These are phyloP conservation scores for Sylvicola cinctus DNA, from an alignment of 2,888 invertebrate genomes.

Conservation along the genomic window DNA sequence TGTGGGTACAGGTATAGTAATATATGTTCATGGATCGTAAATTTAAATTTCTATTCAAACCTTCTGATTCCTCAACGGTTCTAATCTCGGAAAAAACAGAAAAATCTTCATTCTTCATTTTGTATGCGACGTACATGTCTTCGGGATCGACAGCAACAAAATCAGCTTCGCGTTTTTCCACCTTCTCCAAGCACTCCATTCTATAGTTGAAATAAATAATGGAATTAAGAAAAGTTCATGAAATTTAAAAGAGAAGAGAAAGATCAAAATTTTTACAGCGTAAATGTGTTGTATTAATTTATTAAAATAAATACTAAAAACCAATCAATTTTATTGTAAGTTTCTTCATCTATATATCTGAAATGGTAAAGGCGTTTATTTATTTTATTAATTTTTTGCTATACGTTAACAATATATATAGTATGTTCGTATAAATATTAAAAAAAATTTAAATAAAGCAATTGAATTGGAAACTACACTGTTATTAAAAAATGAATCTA, in stretches of 20 bases:
- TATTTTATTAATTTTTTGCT: no score
- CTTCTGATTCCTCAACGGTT: slow-evolving; percentile 53
- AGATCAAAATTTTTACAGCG: no score
- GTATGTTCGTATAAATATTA: no score
- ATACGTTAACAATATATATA: no score
- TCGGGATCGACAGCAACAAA: slow-evolving; percentile 68
- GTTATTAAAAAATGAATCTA: no score
- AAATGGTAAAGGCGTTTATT: no score
- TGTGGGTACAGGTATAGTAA: slow-evolving; percentile 1
- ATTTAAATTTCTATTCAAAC: slow-evolving; percentile 19
- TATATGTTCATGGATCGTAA: neutral
- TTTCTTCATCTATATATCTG: no score
- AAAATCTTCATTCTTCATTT: slow-evolving; percentile 49
- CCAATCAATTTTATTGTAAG: no score
- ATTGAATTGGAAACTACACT: no score
- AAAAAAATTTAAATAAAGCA: no score
- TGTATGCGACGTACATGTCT: slow-evolving; percentile 67
- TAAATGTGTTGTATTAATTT: neutral
- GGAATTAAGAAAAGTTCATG: neutral
- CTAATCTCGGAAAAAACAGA: slow-evolving; percentile 56
- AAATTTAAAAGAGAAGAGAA: no score
- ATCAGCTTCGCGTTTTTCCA: slow-evolving; percentile 60
- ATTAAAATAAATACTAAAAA: neutral
- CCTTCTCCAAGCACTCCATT: slow-evolving; percentile 53
- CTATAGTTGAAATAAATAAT: slow-evolving; percentile 19